Evolutionary conservation across 2,888 invertebrate genomes (phyloP).

Genomic region (Torymus tubicola): DNA sequence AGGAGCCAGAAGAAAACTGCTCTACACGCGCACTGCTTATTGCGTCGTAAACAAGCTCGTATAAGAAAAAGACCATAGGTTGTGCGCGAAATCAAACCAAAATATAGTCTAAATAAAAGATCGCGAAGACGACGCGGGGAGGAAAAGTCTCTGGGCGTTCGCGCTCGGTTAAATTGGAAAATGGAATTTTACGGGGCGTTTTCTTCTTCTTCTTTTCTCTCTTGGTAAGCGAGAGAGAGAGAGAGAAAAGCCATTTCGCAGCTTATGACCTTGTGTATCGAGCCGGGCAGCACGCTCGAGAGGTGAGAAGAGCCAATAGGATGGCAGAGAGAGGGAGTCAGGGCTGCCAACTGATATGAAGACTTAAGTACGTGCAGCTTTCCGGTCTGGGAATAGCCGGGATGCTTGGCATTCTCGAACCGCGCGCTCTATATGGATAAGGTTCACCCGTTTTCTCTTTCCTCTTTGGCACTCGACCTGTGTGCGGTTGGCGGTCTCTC

Average conservation of each 20-base stretch:
- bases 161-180: slow-evolving; percentile 57
- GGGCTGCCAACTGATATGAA: slow-evolving; percentile 58
- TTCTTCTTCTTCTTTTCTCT: neutral
- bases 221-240: neutral
- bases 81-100: slow-evolving; percentile 49
- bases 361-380: slow-evolving; percentile 58
- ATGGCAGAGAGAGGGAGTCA: neutral
- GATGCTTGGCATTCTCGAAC: slow-evolving; percentile 53
- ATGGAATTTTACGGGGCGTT: slow-evolving; percentile 51
- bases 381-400: slow-evolving; percentile 39
- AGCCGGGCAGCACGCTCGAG: neutral
- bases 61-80: slow-evolving; percentile 13
- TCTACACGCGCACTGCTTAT: slow-evolving; percentile 26
- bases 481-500: slow-evolving; percentile 2
- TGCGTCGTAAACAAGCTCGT: slow-evolving; percentile 48
- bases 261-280: slow-evolving; percentile 56
- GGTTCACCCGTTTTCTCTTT: slow-evolving; percentile 46
- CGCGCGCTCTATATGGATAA: slow-evolving; percentile 29
- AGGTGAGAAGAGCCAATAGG: slow-evolving; percentile 25
- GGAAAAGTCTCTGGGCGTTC: slow-evolving; percentile 15
- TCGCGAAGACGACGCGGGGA: slow-evolving; percentile 4
- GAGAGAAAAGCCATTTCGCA: slow-evolving; percentile 37
- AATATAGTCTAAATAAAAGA: slow-evolving; percentile 53
- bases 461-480: slow-evolving; percentile 32
- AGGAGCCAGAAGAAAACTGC: too few relatives aligned